A percentile compares a stretch with the other conserved stretches of the same genome.
Evolutionary conservation across 2,113 vertebrate genomes (phyloP).

Genomic region (Artemisiospiza belli): DNA sequence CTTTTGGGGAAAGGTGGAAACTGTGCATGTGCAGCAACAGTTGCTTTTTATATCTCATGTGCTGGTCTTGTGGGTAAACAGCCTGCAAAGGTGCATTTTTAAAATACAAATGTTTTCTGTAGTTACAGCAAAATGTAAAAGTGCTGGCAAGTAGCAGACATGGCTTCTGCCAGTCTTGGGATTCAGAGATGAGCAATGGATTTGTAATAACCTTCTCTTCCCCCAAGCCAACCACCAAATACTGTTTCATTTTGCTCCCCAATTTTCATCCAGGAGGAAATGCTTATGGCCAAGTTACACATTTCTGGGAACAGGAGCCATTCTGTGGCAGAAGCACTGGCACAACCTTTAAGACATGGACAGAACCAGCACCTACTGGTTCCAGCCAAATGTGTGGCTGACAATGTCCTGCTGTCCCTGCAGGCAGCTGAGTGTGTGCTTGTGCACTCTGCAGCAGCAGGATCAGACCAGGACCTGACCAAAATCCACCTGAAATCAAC

Average conservation of each 20-base stretch:
- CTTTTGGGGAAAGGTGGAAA: conserved; percentile 10
- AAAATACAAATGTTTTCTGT: conserved; percentile 9
- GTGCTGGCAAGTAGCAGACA: not conserved
- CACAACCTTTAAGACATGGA: not conserved
- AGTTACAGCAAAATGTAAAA: conserved; percentile 26
- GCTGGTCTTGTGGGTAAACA: conserved; percentile 8
- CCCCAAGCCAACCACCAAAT: not conserved
- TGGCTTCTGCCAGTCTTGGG: not conserved
- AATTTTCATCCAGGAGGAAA: not conserved
- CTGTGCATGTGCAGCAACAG: not conserved
- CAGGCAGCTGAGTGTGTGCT: not conserved
- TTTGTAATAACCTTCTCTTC: not conserved
- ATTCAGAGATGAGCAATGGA: not conserved
- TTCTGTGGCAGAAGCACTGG: not conserved
- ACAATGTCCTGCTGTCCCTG: not conserved
- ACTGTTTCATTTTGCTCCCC: not conserved
- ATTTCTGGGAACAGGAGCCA: not conserved
- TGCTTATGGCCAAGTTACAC: not conserved
- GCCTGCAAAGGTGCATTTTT: conserved; percentile 17
- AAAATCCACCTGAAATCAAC: not conserved
- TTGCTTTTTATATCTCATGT: not conserved
- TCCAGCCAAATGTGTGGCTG: not conserved
- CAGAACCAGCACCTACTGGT: not conserved
- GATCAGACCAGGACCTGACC: not conserved
- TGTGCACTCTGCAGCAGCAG: not conserved